These are phyloP conservation scores for Scarus forsteni DNA, from an alignment of 2,797 vertebrate species.

Conservation along the genomic window DNA sequence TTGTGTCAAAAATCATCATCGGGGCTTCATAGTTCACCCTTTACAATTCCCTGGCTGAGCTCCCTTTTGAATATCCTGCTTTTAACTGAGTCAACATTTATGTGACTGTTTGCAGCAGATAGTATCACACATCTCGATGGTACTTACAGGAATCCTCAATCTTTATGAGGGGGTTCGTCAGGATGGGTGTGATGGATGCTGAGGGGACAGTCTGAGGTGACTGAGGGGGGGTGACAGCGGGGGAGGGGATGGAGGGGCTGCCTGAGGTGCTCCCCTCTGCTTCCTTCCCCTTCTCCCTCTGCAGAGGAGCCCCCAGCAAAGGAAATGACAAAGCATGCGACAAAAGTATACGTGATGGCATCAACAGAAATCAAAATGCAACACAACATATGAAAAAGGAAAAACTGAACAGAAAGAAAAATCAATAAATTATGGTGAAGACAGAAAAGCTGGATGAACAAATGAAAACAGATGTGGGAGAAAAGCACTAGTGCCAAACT, in stretches of 20 bases:
- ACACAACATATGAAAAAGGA: slow-evolving; percentile 55
- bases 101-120: background rate
- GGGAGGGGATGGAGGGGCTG: slow-evolving; percentile 82
- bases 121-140: slow-evolving; percentile 5
- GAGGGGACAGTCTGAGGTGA: slow-evolving; percentile 85
- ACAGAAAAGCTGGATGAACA: slow-evolving; percentile 12
- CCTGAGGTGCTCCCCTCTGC: slow-evolving; percentile 75
- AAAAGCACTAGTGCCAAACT: background rate
- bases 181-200: slow-evolving; percentile 79
- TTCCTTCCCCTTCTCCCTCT: slow-evolving; percentile 91
- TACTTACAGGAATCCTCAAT: slow-evolving; percentile 88
- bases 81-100: background rate
- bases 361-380: slow-evolving; percentile 72
- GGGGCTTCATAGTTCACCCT: too few relatives aligned
- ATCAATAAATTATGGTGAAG: background rate
- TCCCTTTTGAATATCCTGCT: background rate
- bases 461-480: slow-evolving; percentile 1
- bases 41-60: background rate
- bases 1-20: too few relatives aligned
- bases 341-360: slow-evolving; percentile 71
- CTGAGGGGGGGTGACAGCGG: slow-evolving; percentile 82
- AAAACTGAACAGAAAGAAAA: background rate
- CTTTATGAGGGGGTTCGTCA: slow-evolving; percentile 88
- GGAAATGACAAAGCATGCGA: slow-evolving; percentile 74
- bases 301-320: slow-evolving; percentile 69